Base-by-base conservation (phyloP, 1,140 invertebrate genomes). In the Rhizoglyphus robini region DNA sequence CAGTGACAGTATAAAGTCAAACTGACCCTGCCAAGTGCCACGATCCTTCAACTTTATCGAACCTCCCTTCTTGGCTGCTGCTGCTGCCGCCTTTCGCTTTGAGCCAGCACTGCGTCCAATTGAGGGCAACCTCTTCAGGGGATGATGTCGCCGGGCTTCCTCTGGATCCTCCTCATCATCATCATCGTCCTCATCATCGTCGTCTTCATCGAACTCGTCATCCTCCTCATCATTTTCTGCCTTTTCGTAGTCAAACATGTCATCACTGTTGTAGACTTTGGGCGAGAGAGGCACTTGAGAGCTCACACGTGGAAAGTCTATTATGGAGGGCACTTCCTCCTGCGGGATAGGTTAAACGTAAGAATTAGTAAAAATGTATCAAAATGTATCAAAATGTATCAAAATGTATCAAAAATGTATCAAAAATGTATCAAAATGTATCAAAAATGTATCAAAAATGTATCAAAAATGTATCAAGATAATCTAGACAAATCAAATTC, bases 11-110 rank as follows among this genome's bases (percentile, higher is more conserved):
- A 81, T 73, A 70, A 80, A 81, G 67, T 81, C 79, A 65, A 79
- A 78, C 46, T 77, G 72, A 25, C 77, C 77, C 5, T 73, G 72
- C 79, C 79, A 81, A 2, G 72, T 86, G 23, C 83, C 84, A 13
- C 85, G 79, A 70, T 84, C 83, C 13, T 83, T 72, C 68, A n/a
- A 70, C 29, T 13, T 2, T 4, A 3, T 8, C 2, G 48, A 51
- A 11, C 15, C 48, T 63, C 15, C 36, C 11, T 32, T 29, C 29
- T 34, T 46, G 3, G 54, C 54, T 11, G 54, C 15, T 34, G 27
- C 15, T 18, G 15, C 15, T 34, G 54, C 15, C 25, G 54, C 54
- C 25, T 34, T 13, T 13, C 54, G 1, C 23, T 32, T 25, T 27
- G 51, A 23, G 8, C 23, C 15, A 54, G 31, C 23, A 25, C 23